Conservation (phyloP, 2,888 invertebrate genomes). For the Drosophila conformis region DNA sequence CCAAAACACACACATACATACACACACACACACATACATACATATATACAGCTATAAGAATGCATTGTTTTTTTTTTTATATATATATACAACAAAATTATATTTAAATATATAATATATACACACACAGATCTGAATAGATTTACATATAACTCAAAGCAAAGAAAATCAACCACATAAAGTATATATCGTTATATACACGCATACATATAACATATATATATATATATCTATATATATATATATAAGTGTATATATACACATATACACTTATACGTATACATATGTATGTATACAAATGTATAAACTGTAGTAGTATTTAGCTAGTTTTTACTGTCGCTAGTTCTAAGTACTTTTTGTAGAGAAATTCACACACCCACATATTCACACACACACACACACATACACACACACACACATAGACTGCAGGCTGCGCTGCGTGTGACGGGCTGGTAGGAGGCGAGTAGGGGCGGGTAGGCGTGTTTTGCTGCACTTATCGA, state of each 20-base stretch:
- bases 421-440: conserved; percentile 41
- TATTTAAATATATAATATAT: conserved; percentile 33
- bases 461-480: conserved; percentile 11
- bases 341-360: conserved; percentile 58
- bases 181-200: conserved; percentile 30
- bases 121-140: conserved; percentile 54
- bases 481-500: conserved; percentile 26
- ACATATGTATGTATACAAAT: conserved; percentile 14
- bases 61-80: conserved; percentile 50
- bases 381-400: conserved; percentile 20
- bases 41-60: conserved; percentile 31
- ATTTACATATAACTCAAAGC: conserved; percentile 39
- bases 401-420: conserved; percentile 15
- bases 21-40: conserved; percentile 15
- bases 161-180: conserved; percentile 39
- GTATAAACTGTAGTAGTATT: conserved; percentile 56
- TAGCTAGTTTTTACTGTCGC: conserved; percentile 59
- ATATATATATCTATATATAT: background rate
- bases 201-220: conserved; percentile 26
- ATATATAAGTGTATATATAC: conserved; percentile 27
- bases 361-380: conserved; percentile 55
- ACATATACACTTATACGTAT: conserved; percentile 15
- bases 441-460: conserved; percentile 32
- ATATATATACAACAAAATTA: conserved; percentile 23
- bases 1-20: conserved; percentile 32